These are phyloP conservation scores for Tetramorium parvispinum DNA, from an alignment of 1,140 invertebrate genomes.

Conservation along the genomic window DNA sequence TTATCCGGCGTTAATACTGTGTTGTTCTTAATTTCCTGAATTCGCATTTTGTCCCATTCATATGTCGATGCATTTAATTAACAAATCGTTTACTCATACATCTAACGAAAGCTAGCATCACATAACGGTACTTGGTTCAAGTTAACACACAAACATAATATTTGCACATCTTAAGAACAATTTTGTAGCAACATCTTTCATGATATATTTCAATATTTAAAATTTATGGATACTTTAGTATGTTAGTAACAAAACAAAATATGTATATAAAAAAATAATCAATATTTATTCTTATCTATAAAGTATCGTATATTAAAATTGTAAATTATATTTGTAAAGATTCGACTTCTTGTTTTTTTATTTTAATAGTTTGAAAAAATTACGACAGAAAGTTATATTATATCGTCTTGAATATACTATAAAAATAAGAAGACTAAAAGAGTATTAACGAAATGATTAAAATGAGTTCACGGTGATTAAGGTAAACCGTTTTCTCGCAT, in stretches of 20 bases:
- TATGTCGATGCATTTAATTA: constrained; percentile 41
- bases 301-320: neutral
- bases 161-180: neutral
- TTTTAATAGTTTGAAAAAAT: neutral
- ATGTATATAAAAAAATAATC: neutral
- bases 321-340: neutral
- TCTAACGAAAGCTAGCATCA: neutral
- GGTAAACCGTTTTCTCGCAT: constrained; percentile 45
- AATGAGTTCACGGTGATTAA: constrained; percentile 30
- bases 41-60: constrained; percentile 15
- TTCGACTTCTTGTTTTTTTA: neutral
- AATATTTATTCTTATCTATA: neutral
- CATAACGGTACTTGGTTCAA: neutral
- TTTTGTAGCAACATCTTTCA: too few relatives aligned
- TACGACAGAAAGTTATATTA: neutral
- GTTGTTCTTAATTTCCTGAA: constrained; percentile 40
- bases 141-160: neutral
- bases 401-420: constrained; percentile 2
- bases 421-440: neutral
- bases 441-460: constrained; percentile 53
- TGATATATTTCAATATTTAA: neutral
- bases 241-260: neutral
- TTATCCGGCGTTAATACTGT: constrained; percentile 35
- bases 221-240: neutral
- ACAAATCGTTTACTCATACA: constrained; percentile 15